Conservation (phyloP, 1,140 invertebrate genomes). For the Acarapis woodi region DNA sequence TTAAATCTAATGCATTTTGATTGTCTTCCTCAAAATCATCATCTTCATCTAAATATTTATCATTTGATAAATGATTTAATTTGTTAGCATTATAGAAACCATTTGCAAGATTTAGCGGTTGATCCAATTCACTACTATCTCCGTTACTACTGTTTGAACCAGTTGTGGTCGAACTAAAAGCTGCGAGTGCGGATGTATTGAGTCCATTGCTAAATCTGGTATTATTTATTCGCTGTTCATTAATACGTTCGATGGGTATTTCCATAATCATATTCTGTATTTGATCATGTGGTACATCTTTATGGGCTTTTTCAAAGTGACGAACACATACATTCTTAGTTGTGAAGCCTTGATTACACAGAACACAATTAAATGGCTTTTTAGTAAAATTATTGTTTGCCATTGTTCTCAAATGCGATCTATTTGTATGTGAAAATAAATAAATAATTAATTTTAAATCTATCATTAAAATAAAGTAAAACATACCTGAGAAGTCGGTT, state of each 20-base stretch:
- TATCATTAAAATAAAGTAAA: slow-evolving; percentile 17
- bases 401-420: too few relatives aligned
- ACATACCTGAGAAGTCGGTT: slow-evolving; percentile 20
- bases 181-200: neutral
- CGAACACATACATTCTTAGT: slow-evolving; percentile 20
- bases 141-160: neutral
- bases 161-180: neutral
- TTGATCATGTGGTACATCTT: slow-evolving; percentile 16
- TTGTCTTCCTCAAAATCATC: neutral
- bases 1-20: slow-evolving; percentile 46
- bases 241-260: too few relatives aligned
- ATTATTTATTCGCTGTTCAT: too few relatives aligned
- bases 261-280: slow-evolving; percentile 9
- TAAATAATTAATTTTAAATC: too few relatives aligned
- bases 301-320: slow-evolving; percentile 20
- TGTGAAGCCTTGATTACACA: slow-evolving; percentile 19
- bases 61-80: neutral
- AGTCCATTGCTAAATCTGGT: too few relatives aligned
- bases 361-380: slow-evolving; percentile 19
- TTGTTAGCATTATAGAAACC: neutral
- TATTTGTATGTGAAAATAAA: too few relatives aligned
- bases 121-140: neutral
- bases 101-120: slow-evolving; percentile 3
- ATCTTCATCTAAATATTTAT: too few relatives aligned
- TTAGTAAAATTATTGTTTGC: slow-evolving; percentile 17